Evolutionary conservation across 2,113 vertebrate genomes (phyloP).

Genomic region (Terrapene triunguis): DNA sequence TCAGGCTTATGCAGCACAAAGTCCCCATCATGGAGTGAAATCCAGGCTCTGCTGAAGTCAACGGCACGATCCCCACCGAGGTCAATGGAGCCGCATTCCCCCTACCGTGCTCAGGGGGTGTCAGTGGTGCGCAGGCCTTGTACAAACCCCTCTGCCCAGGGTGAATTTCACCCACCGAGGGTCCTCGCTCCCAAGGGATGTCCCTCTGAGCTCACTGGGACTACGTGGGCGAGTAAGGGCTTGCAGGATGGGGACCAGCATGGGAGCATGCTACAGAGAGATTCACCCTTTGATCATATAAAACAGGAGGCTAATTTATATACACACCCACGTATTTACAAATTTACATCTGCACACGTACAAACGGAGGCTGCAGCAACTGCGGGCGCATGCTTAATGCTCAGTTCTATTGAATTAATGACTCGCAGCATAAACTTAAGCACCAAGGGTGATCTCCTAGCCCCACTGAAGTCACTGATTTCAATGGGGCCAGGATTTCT

Average conservation of each 20-base stretch:
- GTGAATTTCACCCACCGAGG: background rate
- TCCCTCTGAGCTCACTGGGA: too few species aligned
- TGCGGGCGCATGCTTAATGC: accelerated
- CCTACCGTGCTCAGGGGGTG: too few species aligned
- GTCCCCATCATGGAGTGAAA: background rate
- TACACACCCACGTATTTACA: background rate
- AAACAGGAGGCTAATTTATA: background rate
- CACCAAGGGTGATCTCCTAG: background rate
- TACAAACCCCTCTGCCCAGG: too few species aligned
- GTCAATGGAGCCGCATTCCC: background rate
- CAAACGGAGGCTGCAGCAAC: accelerated
- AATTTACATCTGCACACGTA: background rate
- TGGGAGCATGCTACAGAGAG: background rate
- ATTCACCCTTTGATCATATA: background rate
- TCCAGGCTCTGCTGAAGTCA: too few species aligned
- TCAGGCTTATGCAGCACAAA: background rate
- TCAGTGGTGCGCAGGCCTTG: too few species aligned
- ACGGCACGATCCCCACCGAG: background rate
- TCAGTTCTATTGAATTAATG: background rate
- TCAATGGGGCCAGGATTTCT: background rate
- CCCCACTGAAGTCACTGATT: background rate
- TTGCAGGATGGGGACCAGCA: background rate
- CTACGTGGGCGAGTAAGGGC: background rate
- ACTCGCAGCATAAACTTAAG: background rate
- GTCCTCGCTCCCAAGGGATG: too few species aligned